Conservation (phyloP, 1,140 invertebrate genomes). For the Tachypleus tridentatus region DNA sequence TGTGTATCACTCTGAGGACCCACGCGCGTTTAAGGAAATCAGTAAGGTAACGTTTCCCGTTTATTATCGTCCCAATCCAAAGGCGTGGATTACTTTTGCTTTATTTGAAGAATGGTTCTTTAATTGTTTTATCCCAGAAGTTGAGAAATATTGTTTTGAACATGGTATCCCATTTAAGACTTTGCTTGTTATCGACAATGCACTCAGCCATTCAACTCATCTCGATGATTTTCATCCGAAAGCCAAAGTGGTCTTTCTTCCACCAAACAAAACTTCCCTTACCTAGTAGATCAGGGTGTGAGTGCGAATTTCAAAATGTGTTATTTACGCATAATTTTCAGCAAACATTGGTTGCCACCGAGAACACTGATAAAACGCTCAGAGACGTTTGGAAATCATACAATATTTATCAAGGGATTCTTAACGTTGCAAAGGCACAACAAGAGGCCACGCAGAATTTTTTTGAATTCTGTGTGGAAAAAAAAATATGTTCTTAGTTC, state of each 20-base stretch:
- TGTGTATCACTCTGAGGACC: conserved; percentile 31
- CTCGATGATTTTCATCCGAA: conserved; percentile 17
- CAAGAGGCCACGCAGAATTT: no score
- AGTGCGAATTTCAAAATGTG: conserved; percentile 21
- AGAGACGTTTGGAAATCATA: conserved; percentile 2
- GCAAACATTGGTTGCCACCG: not conserved
- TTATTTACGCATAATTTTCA: conserved; percentile 12
- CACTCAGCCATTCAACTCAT: conserved; percentile 12
- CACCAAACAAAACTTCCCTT: conserved; percentile 16
- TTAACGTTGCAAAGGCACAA: no score
- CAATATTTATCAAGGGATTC: not conserved
- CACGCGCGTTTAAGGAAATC: conserved; percentile 32
- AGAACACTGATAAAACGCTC: not conserved
- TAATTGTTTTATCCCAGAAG: conserved; percentile 11
- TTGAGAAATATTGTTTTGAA: conserved; percentile 13
- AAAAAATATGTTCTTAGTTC: no score
- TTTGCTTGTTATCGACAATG: conserved; percentile 22
- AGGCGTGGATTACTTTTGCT: conserved; percentile 33
- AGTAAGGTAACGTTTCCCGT: conserved; percentile 32
- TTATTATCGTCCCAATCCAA: conserved; percentile 33
- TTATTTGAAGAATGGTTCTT: conserved; percentile 33
- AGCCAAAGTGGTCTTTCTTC: conserved; percentile 17
- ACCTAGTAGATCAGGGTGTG: conserved; percentile 24
- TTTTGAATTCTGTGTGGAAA: no score
- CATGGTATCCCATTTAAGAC: conserved; percentile 19